A percentile compares a stretch with the other conserved stretches of the same genome.
phyloP scores from a whole-genome alignment of 2,888 invertebrate species.

The Tipula confusa region DNA sequence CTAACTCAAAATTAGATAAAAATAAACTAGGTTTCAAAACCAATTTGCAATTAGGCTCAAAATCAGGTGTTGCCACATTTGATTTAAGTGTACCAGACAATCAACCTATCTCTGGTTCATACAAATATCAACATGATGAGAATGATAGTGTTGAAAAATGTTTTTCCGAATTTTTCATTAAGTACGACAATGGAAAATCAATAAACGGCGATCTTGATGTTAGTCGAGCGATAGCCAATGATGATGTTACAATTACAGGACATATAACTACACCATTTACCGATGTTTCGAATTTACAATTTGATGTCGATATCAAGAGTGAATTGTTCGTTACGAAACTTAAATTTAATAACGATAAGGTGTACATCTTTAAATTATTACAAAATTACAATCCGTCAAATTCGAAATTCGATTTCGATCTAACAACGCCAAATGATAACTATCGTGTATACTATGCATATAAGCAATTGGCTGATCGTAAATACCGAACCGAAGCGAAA shows the following conservation, averaged over 20 bases:
- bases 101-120: neutral
- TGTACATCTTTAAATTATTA: neutral
- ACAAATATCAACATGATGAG: neutral
- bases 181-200: neutral
- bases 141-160: neutral
- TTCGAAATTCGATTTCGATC: neutral
- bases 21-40: neutral
- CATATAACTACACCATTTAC: neutral
- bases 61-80: slow-evolving; percentile 38
- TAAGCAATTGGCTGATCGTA: slow-evolving; percentile 52
- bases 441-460: neutral
- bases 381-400: neutral
- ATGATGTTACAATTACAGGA: neutral
- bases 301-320: neutral
- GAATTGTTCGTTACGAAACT: neutral
- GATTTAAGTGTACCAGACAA: neutral
- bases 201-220: neutral
- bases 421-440: neutral
- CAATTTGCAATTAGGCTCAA: slow-evolving; percentile 33
- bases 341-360: neutral
- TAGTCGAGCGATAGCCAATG: neutral
- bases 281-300: neutral
- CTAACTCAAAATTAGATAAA: slow-evolving; percentile 36
- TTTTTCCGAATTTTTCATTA: neutral
- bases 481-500: slow-evolving; percentile 56